A percentile compares a stretch with the other conserved stretches of the same genome.
Conservation (phyloP, 2,113 vertebrate genomes). For the Cebus imitator region DNA sequence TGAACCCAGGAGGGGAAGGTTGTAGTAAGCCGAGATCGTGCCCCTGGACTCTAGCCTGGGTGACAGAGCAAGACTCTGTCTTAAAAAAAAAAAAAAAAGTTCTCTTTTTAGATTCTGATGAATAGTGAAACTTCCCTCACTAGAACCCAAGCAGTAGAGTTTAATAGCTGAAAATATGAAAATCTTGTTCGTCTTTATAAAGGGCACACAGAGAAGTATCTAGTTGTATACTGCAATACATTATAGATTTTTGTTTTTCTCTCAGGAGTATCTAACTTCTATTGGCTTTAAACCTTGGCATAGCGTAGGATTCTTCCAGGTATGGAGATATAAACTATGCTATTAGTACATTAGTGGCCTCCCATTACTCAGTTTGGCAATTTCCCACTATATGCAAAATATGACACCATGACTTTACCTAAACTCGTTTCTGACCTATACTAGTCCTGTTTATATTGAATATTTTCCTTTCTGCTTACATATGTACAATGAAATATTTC, state of each 20-base stretch:
- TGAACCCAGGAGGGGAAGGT: no score
- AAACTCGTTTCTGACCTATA: neutral
- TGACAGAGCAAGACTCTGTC: no score
- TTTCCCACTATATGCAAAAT: neutral
- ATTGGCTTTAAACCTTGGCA: neutral
- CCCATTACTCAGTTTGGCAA: neutral
- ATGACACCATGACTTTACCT: neutral
- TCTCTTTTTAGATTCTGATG: neutral
- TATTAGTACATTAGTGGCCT: neutral
- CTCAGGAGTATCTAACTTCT: neutral
- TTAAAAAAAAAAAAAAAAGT: no score
- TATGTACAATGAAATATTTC: neutral
- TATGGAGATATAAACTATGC: neutral
- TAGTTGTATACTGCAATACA: neutral
- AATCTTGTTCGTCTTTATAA: neutral
- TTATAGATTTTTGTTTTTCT: neutral
- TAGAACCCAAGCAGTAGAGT: neutral
- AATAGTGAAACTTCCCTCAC: neutral
- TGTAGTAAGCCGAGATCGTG: rapidly evolving
- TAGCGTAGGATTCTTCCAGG: neutral
- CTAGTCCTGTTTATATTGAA: neutral
- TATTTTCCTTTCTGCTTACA: neutral
- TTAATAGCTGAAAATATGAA: neutral
- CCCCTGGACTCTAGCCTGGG: no score
- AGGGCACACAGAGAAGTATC: neutral